Conservation (phyloP, 2,113 vertebrate species). For the Pica pica region DNA sequence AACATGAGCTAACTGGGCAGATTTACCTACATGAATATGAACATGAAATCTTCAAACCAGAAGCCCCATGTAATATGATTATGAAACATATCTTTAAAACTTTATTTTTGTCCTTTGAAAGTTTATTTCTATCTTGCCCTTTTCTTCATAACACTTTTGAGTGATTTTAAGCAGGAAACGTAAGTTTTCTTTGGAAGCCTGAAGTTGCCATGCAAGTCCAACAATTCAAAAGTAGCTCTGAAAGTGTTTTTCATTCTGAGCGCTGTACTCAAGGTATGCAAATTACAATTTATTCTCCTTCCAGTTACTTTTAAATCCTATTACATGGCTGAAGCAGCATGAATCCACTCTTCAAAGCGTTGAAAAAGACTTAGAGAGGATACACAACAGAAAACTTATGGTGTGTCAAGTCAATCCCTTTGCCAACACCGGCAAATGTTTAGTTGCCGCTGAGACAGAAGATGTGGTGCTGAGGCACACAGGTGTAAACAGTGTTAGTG, state of each 20-base stretch:
- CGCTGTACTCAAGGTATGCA: neutral
- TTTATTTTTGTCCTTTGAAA: neutral
- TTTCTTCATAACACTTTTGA: neutral
- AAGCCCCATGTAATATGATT: neutral
- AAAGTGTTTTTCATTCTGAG: neutral
- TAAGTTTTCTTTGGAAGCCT: neutral
- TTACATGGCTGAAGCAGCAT: neutral
- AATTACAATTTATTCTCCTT: neutral
- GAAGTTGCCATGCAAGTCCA: neutral
- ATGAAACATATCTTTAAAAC: neutral
- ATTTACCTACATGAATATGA: neutral
- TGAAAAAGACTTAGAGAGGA: neutral
- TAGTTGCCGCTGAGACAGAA: neutral
- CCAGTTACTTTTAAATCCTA: neutral
- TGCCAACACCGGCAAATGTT: neutral
- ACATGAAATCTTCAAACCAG: neutral
- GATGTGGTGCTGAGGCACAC: neutral
- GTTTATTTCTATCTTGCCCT: neutral
- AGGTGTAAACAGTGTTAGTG: neutral
- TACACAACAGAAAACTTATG: neutral
- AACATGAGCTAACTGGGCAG: neutral
- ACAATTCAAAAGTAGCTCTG: neutral
- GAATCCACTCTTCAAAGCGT: neutral
- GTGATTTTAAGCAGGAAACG: neutral
- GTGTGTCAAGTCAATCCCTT: fast-evolving